A percentile compares a stretch with the other conserved stretches of the same genome.
phyloP scores from a whole-genome alignment of 2,797 vertebrate species.

The Xiphophorus birchmanni region DNA sequence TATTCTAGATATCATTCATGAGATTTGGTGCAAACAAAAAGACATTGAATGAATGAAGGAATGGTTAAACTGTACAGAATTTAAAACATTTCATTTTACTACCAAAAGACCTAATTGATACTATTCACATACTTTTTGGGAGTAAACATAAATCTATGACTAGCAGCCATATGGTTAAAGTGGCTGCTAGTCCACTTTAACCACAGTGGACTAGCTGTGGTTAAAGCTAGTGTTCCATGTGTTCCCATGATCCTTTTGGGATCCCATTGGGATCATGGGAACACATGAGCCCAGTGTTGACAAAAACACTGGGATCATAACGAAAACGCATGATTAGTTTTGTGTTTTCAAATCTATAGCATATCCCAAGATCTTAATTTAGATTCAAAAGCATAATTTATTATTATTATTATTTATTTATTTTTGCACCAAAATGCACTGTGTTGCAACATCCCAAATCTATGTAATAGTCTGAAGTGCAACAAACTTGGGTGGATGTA shows the following conservation, averaged over 20 bases:
- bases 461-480: background rate
- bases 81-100: background rate
- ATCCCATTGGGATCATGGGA: too few species aligned
- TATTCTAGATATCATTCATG: too few species aligned
- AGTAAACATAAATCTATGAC: constrained; percentile 2
- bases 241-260: too few species aligned
- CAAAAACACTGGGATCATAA: background rate
- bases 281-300: too few species aligned
- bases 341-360: background rate
- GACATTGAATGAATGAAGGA: background rate
- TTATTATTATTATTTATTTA: background rate
- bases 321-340: background rate
- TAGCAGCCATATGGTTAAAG: background rate
- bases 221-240: too few species aligned
- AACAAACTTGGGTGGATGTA: background rate
- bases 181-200: too few species aligned
- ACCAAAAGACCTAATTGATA: background rate
- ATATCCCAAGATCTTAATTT: background rate
- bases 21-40: too few species aligned
- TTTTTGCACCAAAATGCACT: too few species aligned
- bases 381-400: background rate
- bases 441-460: background rate
- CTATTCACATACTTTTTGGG: background rate
- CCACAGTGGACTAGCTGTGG: too few species aligned
- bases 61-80: background rate